Base-by-base conservation (phyloP, 2,888 invertebrate species). In the Caenorhabditis panamensis region DNA sequence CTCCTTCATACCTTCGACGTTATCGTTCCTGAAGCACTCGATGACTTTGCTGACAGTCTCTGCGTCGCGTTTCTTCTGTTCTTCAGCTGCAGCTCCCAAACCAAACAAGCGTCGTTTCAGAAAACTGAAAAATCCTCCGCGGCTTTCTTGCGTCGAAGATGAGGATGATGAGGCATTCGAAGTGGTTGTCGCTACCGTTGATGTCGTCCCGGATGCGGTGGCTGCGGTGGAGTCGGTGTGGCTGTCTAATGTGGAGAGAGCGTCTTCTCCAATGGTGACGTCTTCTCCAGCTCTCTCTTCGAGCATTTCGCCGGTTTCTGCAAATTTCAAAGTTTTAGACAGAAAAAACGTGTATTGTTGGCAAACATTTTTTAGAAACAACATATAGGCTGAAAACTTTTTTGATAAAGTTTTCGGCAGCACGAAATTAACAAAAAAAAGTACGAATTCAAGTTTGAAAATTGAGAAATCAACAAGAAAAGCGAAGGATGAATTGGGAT, bases 191-290 rank as follows among this genome's bases (percentile, higher is more conserved):
- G 67, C 54, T 20, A 28, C 53, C 1, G 56, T 0, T 47, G 54
- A 56, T 16, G 28, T 44, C 16, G 56, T 44, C 4, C 31, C 24
- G 1, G 61, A 47, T 37, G 58, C 1, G 8, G 31, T 16, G 20
- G 36, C 31, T n/a, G 28, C 41, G 13, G 58, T 58, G 22, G 56
- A 28, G 24, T 72, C 56, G 3, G 71, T 44, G 41, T n/a, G 37
- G 31, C 31, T 62, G 44, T 16, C 28, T 20, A 54, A 47, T 18
- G 71, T 54, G 18, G 72, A 72, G 11, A 72, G 37, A 4, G 62
- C 72, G 18, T 72, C 72, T 26, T 72, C 72, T 1, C 56, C 72
- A 5, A 72, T 36, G 22, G 63, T 36, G n/a, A 72, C n/a, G n/a
- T n/a, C n/a, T n/a, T n/a, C 37, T 1, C 37, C 72, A n/a, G 62